Evolutionary conservation across 64 coral and sea anemone species (phyloP).

Genomic region (Astreopora myriophthalma): DNA sequence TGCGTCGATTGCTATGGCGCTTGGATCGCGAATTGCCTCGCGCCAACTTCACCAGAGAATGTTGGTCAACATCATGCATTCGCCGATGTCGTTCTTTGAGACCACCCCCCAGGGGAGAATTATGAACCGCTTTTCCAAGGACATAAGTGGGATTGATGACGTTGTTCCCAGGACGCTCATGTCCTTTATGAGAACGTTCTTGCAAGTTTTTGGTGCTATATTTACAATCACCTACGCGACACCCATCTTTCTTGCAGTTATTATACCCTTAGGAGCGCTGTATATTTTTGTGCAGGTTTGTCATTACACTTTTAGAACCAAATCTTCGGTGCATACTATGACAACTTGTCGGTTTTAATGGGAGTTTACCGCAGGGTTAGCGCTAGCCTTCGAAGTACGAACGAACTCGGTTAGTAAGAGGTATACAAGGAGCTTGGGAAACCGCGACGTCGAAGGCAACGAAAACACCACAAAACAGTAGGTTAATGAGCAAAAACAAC

Average conservation of each 20-base stretch:
- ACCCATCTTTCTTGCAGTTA: constrained; percentile 73
- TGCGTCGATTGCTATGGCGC: constrained; percentile 5
- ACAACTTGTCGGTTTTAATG: not conserved
- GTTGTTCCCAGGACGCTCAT: constrained; percentile 43
- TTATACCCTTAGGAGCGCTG: constrained; percentile 62
- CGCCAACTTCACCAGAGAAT: constrained; percentile 66
- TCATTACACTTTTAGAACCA: not conserved
- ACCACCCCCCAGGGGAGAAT: constrained; percentile 91
- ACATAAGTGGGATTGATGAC: constrained; percentile 88
- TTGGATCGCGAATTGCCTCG: constrained; percentile 51
- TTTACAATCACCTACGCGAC: constrained; percentile 81
- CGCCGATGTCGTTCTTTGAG: constrained; percentile 87
- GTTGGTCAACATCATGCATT: constrained; percentile 75
- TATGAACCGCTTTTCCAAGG: constrained; percentile 93
- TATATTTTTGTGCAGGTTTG: constrained; percentile 85
- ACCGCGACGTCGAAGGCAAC: no score
- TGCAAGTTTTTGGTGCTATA: constrained; percentile 57
- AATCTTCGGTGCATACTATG: no score
- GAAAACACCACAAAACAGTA: no score
- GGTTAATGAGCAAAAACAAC: no score
- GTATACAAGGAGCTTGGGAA: no score
- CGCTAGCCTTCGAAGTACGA: no score
- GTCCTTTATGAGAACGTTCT: constrained; percentile 43
- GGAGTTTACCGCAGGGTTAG: no score
- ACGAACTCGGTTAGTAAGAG: no score